Evolutionary conservation across 2,888 invertebrate genomes (phyloP), one percentile per base, ranked within the genome.

Genomic region (Tribolium freemani): DNA sequence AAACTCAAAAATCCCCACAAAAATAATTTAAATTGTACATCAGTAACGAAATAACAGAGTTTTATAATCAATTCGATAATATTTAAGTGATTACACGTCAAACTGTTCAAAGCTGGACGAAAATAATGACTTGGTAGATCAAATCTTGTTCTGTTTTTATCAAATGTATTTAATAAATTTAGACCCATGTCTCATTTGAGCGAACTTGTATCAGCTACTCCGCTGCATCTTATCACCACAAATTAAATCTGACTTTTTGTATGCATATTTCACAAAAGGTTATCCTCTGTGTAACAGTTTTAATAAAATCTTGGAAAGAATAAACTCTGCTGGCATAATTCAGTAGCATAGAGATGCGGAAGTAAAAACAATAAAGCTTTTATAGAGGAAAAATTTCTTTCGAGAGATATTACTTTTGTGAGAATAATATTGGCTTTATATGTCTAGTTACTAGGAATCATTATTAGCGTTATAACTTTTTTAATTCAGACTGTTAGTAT

Each of bases 191-290:
- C 16, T 16, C 2, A 16, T 16, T 2, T 16, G 16, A 16, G 1
- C 16, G 16, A n/a, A n/a, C n/a, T n/a, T n/a, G n/a, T n/a, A n/a
- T n/a, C 16, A 16, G 2, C 16, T 16, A 2, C 2, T 16, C 2
- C 16, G 2, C 16, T 16, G 16, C 16, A 16, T 16, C 16, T 16
- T 16, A 16, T 16, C 16, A 16, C 16, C 16, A 16, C 16, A 16
- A 16, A 16, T 63, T n/a, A 63, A 63, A 50, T 51, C 50, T 50
- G 63, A 63, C 10, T 51, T 38, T 16, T 5, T 51, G 8, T 63
- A 21, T 10, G 8, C 50, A 10, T 51, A 63, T 31, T 20, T 63
- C 5, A 63, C 63, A 1, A 63, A 51, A 38, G 63, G 63, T 2
- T 63, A 31, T n/a, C 63, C 63, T 13, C n/a, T 63, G 44, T 51